Conservation (phyloP, 2,888 invertebrate genomes). For the Leucoma salicis region DNA sequence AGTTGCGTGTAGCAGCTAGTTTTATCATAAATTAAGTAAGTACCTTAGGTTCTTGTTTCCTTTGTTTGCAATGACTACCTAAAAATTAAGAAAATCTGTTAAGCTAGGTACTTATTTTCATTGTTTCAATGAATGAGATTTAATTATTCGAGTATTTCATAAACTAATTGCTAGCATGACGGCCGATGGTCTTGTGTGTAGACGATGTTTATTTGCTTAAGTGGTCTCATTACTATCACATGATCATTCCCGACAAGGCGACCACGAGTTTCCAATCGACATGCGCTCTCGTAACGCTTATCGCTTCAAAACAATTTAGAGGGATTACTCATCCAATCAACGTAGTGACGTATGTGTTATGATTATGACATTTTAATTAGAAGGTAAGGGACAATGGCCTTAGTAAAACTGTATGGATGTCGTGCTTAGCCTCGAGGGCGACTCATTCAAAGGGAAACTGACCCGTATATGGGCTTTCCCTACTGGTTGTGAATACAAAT, state of each 20-base stretch:
- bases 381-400: slow-evolving; percentile 59
- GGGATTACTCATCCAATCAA: slow-evolving; percentile 53
- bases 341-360: slow-evolving; percentile 46
- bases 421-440: slow-evolving; percentile 13
- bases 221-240: slow-evolving; percentile 78
- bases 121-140: slow-evolving; percentile 6
- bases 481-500: slow-evolving; percentile 28
- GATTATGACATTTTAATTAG: slow-evolving; percentile 49
- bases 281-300: slow-evolving; percentile 47
- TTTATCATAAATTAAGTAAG: no score
- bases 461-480: slow-evolving; percentile 23
- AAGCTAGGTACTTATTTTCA: neutral
- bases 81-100: no score
- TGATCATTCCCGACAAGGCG: slow-evolving; percentile 69
- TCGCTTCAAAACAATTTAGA: slow-evolving; percentile 53
- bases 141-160: slow-evolving; percentile 39
- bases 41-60: no score
- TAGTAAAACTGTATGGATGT: slow-evolving; percentile 16
- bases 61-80: no score
- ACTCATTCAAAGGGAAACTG: slow-evolving; percentile 11
- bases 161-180: slow-evolving; percentile 52
- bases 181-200: slow-evolving; percentile 44
- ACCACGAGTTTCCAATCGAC: slow-evolving; percentile 71
- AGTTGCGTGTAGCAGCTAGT: no score
- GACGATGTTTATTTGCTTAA: slow-evolving; percentile 73